Conservation (phyloP, 1,140 invertebrate genomes). For the Pteromalus puparum region DNA sequence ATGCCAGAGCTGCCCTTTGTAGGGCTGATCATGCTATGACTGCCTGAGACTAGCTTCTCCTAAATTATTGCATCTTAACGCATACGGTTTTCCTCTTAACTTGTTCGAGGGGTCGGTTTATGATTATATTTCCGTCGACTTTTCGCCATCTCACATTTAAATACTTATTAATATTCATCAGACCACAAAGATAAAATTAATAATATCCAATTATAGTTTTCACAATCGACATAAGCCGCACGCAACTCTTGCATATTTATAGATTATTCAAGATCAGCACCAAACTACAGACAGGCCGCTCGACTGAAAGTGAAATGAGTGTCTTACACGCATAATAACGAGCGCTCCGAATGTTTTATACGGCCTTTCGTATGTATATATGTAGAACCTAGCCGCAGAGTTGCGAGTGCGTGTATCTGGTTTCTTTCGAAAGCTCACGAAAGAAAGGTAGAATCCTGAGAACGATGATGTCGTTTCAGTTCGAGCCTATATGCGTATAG, state of each 20-base stretch:
- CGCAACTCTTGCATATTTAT: neutral
- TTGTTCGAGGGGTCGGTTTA: too few relatives aligned
- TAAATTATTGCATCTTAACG: too few relatives aligned
- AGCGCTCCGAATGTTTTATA: neutral
- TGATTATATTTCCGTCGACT: too few relatives aligned
- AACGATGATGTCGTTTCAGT: neutral
- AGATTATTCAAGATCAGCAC: neutral
- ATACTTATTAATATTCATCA: neutral
- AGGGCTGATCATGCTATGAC: too few relatives aligned
- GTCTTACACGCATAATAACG: neutral
- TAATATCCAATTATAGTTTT: neutral
- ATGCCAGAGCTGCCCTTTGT: too few relatives aligned
- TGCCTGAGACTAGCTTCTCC: too few relatives aligned
- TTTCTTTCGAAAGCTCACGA: slow-evolving; percentile 37
- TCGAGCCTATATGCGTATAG: neutral
- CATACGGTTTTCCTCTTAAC: too few relatives aligned
- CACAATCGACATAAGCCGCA: neutral
- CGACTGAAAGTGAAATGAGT: neutral
- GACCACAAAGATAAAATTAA: neutral
- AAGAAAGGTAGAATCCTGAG: slow-evolving; percentile 31
- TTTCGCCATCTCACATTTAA: neutral
- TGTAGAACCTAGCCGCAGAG: neutral
- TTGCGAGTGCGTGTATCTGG: neutral
- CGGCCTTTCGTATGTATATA: neutral
- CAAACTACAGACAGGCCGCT: neutral